These are phyloP conservation scores for Mesoclemmys tuberculata DNA, from an alignment of 2,113 vertebrate genomes.

Conservation along the genomic window DNA sequence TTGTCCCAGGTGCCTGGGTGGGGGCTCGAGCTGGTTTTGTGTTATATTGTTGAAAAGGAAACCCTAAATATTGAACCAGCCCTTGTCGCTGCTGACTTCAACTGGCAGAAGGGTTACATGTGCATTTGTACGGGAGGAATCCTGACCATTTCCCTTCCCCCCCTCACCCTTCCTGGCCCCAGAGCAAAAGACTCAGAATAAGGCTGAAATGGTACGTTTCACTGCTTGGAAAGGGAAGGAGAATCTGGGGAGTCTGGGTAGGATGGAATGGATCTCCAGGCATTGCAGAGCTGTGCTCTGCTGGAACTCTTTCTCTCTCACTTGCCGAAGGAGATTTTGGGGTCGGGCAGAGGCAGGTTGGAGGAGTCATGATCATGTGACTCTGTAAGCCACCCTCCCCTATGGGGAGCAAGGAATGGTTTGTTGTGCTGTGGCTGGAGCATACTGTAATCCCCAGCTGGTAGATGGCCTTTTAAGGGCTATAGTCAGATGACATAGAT, in stretches of 20 bases:
- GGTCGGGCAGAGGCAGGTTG: background rate
- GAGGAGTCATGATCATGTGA: background rate
- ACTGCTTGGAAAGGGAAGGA: background rate
- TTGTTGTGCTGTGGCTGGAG: rapidly evolving
- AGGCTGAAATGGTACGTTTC: background rate
- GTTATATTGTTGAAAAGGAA: too few relatives aligned
- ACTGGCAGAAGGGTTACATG: too few relatives aligned
- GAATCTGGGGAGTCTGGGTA: background rate
- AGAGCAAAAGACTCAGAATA: background rate
- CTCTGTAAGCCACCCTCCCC: background rate
- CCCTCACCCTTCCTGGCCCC: background rate
- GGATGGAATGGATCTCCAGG: background rate
- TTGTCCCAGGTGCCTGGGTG: too few relatives aligned
- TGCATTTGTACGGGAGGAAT: background rate
- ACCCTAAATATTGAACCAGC: too few relatives aligned
- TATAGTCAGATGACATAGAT: background rate
- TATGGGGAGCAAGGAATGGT: background rate
- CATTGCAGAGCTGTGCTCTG: background rate
- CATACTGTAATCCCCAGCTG: background rate
- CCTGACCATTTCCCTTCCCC: rapidly evolving
- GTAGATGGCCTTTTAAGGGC: background rate
- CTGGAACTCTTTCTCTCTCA: background rate
- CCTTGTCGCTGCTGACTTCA: too few relatives aligned
- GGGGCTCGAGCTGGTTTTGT: too few relatives aligned
- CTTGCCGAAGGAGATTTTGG: background rate